Base-by-base conservation (phyloP, 1,140 invertebrate genomes). In the Hycleus cichorii region DNA sequence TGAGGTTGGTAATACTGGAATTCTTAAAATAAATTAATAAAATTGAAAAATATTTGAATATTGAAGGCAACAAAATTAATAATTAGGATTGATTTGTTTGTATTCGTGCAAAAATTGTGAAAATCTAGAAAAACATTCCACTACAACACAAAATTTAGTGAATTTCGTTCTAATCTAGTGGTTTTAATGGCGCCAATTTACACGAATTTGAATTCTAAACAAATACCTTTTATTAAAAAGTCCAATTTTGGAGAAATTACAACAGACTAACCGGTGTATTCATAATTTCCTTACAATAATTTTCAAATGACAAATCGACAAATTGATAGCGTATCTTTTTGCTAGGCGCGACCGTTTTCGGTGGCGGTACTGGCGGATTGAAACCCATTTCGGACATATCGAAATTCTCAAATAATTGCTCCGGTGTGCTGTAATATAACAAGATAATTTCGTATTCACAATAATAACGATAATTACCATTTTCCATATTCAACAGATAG, bases 381-480 rank as follows among this genome's bases (percentile, higher is more conserved):
- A 87, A 86, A 3, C 78, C 75, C 78, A 87, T 83, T 67, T 81
- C 73, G 0, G 78, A 80, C 54, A 83, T 81, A 69, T 85, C 80
- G 71, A 79, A 87, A 39, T 80, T 66, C 0, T 74, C 66, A 64
- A 78, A 83, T 7, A 84, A 70, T 53, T 85, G 77, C 45, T 78
- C 75, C 1, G 76, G 66, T 10, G 75, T 70, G 26, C 77, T 80
- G 60, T 32, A 32, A 32, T 32, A 32, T 5, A 32, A 32, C 32
- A 32, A 48, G 75, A 72, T 18, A 49, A 26, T 56, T 39, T 44
- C 48, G 5, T 43, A 54, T 47, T 1, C 11, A 5, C 49, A 43
- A 44, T 6, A 62, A 54, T 2, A 73, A 68, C 0, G 69, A 10
- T 7, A 74, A 77, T 78, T 73, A 84, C 83, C 81, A 69, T 78